Conservation (phyloP, 2,113 vertebrate species). For the Hystrix cristata region DNA sequence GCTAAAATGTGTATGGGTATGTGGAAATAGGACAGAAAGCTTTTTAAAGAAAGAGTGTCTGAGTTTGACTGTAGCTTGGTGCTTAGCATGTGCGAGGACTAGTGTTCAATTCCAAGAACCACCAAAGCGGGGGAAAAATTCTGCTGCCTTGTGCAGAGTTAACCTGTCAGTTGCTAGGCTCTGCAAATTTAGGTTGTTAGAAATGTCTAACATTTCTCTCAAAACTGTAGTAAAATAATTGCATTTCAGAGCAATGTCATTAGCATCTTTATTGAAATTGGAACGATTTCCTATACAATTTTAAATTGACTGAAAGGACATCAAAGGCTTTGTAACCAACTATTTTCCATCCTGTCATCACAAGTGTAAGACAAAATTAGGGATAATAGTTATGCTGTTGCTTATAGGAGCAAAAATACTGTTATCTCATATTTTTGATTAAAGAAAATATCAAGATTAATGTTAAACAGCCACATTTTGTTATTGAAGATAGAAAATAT, state of each 20-base stretch:
- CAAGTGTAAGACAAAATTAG: neutral
- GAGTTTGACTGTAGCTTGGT: neutral
- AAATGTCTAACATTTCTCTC: constrained; percentile 20
- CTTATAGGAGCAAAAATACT: constrained; percentile 15
- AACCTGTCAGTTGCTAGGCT: neutral
- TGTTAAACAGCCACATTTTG: neutral
- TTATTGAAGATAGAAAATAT: constrained; percentile 35
- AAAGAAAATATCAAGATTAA: constrained; percentile 47
- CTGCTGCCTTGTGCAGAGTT: neutral
- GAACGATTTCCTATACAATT: neutral
- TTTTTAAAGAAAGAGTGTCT: neutral
- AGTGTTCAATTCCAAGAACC: neutral
- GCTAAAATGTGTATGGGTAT: neutral
- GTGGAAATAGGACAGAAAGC: neutral
- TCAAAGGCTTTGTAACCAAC: neutral
- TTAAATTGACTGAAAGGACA: neutral
- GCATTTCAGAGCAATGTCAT: constrained; percentile 25
- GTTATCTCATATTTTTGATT: constrained; percentile 42
- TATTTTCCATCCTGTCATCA: neutral
- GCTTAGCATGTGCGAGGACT: neutral
- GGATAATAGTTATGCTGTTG: neutral
- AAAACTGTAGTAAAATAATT: constrained; percentile 6
- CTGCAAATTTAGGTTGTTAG: neutral
- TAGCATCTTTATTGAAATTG: neutral
- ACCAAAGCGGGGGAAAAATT: neutral